These are phyloP conservation scores for Taxidea taxus DNA, from an alignment of 2,113 vertebrate genomes.

Conservation along the genomic window DNA sequence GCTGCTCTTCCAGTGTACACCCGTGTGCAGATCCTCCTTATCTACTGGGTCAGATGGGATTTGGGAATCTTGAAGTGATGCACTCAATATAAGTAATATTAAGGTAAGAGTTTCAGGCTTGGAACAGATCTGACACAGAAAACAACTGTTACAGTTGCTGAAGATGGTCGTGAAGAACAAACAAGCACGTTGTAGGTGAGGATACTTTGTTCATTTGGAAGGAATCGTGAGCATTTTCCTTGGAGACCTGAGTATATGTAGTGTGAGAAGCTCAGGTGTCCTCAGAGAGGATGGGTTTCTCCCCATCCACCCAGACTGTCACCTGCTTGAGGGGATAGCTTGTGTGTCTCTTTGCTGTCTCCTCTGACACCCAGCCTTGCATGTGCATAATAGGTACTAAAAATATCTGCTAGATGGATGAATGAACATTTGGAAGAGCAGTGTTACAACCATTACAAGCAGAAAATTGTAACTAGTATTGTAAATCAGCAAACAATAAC, in stretches of 20 bases:
- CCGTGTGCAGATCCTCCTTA: not conserved
- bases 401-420: not conserved
- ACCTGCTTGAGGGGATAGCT: not conserved
- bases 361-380: not conserved
- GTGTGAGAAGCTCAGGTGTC: not conserved
- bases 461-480: not conserved
- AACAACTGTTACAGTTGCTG: not conserved
- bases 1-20: not conserved
- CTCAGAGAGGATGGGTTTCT: not conserved
- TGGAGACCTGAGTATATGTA: not conserved
- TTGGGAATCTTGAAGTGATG: slow-evolving; percentile 17
- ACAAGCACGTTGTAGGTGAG: not conserved
- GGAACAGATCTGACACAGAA: slow-evolving; percentile 19
- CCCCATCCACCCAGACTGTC: not conserved
- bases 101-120: not conserved
- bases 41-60: not conserved
- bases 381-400: not conserved
- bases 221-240: not conserved
- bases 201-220: not conserved
- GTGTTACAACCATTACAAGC: not conserved
- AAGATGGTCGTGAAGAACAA: not conserved
- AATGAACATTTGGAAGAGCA: not conserved
- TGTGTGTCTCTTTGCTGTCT: not conserved
- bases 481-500: not conserved
- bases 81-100: not conserved